Base-by-base conservation (phyloP, 2,113 vertebrate genomes). In the Prinia subflava region DNA sequence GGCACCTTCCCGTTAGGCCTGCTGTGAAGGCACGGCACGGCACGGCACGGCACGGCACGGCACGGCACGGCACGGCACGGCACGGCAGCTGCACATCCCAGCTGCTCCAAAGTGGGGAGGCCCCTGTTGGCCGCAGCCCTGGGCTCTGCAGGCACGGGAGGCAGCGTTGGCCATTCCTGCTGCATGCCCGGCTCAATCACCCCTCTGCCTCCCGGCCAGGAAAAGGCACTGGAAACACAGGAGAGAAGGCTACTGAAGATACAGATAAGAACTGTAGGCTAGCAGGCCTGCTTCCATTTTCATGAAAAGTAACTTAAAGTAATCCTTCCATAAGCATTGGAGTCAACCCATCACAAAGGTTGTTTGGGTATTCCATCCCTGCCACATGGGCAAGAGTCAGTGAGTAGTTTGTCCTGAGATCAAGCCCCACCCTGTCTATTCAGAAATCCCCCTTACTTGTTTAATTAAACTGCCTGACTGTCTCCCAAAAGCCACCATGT, bases 361-460 rank as follows among this genome's bases (percentile, higher is more conserved):
- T 57, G 8, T 73, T 88, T 95, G 89, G 95, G 52, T 77, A 73
- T 59, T 70, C 37, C 65, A 79, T 35, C 65, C 76, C 65, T 92
- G 69, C 24, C 76, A 82, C 30, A 5, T 55, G 50, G 83, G 42
- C 50, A 76, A 79, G 39, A 78, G 16, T 80, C 92, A 74, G 44
- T 53, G 21, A 83, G 70, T 93, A 81, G 91, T 86, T 91, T 92
- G 49, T 60, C 53, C 62, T 8, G 41, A 82, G 87, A 88, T 60
- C 64, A 89, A 92, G 37, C n/a, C 55, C 59, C 86, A 95, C 87
- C 83, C 67, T 90, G 95, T 94, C 79, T 94, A 64, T 95, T 93
- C 79, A 85, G 63, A 92, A 95, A 84, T 80, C 35, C 30, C 65
- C 49, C 68, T 93, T 59, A 11, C n/a, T 86, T 88, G 25, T 71